Evolutionary conservation across 2,888 invertebrate species (phyloP).

Genomic region (Antitype chi): DNA sequence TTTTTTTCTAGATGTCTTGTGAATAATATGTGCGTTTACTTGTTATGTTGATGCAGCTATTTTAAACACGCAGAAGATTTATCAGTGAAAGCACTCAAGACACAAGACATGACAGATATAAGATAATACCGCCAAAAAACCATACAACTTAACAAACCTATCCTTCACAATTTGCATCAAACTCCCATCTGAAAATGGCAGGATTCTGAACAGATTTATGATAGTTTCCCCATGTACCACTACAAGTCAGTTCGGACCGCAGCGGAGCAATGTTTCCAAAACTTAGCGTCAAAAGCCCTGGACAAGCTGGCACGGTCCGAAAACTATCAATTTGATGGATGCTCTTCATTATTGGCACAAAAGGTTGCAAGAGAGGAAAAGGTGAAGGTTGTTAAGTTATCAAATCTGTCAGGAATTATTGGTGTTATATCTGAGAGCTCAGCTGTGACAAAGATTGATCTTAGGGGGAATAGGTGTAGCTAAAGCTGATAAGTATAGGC

Average conservation of each 20-base stretch:
- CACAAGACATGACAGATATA: not conserved
- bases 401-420: not conserved
- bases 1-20: not conserved
- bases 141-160: not conserved
- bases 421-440: not conserved
- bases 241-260: not conserved
- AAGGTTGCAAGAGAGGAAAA: not conserved
- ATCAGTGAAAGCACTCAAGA: not conserved
- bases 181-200: not conserved
- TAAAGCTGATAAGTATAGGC: not conserved
- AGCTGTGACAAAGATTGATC: not conserved
- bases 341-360: conserved; percentile 20
- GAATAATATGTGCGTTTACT: not conserved
- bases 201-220: conserved; percentile 19
- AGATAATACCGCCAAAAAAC: not conserved
- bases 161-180: not conserved
- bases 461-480: not conserved
- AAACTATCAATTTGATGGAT: conserved; percentile 30
- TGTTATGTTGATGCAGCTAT: not conserved
- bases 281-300: conserved; percentile 19
- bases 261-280: conserved; percentile 26
- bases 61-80: not conserved
- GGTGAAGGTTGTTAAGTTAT: conserved; percentile 10
- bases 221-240: not conserved
- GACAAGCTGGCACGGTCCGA: conserved; percentile 16